Evolutionary conservation across 2,113 vertebrate species (phyloP), one percentile per base, ranked within the genome.

Genomic region (Oncorhynchus gorbuscha): DNA sequence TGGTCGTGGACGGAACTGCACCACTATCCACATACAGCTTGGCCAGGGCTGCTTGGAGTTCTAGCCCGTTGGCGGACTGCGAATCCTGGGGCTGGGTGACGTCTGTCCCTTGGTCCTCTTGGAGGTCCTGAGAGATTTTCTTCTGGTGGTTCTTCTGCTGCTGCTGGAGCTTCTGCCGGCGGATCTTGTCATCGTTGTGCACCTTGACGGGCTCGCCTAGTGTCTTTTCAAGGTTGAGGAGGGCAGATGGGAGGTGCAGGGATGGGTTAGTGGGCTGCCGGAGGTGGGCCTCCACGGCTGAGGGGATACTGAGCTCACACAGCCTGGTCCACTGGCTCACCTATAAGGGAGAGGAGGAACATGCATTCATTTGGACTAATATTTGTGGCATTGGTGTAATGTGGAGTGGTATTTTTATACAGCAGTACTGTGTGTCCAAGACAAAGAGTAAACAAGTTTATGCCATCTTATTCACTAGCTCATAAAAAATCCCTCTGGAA

Each of bases 281-380:
- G 72, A 98, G 90, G 87, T 95, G 96, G 28, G 89, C 87, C 87
- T 97, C 96, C 22, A 99, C 93, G 45, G 95, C 95, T 67, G 91
- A 90, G 12, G 97, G 97, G 79, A 99, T 96, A 82, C 92, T 96
- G 80, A 96, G 92, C 88, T 99, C 98, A 92, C 98, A 99, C 2
- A 99, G 93, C 62, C 96, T 92, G 81, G 98, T 99, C 97, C 98
- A 99, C 77, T 96, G 95, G 89, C 98, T 99, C 71, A 99, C 97
- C 98, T 99, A 82, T 35, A 55, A 18, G 51, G 3, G 13, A 55
- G 51, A 55, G n/a, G 11, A 13, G n/a, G 59, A 62, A n/a, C 18
- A 62, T 4, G 59, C 7, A 62, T 62, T 13, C 59, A 22, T 62
- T 62, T 8, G 18, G 59, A 16, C 7, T 62, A 7, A 62, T 22